Percentiles rank a stretch among this genome's conserved stretches.
These are phyloP conservation scores for Haemorhous mexicanus DNA, from an alignment of 2,113 vertebrate genomes.

Conservation along the genomic window DNA sequence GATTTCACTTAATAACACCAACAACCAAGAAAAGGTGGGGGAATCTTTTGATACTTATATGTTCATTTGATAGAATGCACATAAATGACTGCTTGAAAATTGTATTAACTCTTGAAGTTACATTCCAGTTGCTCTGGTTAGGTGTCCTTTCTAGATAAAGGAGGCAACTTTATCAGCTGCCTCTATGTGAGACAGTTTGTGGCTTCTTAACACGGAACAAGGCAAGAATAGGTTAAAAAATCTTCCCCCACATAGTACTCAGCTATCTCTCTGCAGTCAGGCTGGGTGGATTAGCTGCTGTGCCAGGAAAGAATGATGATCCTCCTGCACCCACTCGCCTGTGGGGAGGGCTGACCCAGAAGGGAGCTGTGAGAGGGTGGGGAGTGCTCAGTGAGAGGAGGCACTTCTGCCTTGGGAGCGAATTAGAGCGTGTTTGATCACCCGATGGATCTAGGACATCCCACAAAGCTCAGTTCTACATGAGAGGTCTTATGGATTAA, in stretches of 20 bases:
- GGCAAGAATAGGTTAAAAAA: slow-evolving; percentile 2
- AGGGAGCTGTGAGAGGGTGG: neutral
- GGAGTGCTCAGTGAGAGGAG: neutral
- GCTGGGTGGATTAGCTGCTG: slow-evolving; percentile 23
- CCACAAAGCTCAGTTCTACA: neutral
- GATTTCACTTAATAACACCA: neutral
- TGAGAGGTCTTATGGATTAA: neutral
- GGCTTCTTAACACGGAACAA: neutral
- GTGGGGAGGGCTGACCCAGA: slow-evolving; percentile 38
- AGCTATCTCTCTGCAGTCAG: neutral
- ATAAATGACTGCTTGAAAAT: neutral
- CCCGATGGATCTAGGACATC: neutral
- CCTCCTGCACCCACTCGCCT: neutral
- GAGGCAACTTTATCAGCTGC: neutral
- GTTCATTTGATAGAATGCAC: neutral
- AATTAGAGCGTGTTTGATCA: neutral
- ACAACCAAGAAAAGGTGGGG: neutral
- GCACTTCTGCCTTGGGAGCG: neutral
- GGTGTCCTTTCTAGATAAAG: neutral
- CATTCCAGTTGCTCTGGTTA: neutral
- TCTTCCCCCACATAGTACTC: neutral
- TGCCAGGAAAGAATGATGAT: slow-evolving; percentile 47
- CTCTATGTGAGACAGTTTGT: neutral
- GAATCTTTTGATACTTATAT: neutral
- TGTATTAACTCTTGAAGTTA: neutral